These are phyloP conservation scores for Mesocricetus auratus DNA, from an alignment of 2,113 vertebrate genomes.

Conservation along the genomic window DNA sequence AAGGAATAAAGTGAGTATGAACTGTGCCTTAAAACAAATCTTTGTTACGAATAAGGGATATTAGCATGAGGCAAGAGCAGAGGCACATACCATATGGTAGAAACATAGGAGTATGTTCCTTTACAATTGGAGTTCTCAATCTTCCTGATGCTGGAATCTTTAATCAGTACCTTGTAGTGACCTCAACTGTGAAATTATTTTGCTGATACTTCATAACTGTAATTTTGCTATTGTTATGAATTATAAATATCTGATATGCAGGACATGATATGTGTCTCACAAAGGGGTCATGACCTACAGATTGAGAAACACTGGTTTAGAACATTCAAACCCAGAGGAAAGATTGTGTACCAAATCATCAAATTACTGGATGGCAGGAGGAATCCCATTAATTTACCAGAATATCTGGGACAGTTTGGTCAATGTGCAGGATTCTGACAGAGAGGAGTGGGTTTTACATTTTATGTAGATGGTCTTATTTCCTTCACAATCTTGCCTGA, in stretches of 20 bases:
- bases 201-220: neutral
- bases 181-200: neutral
- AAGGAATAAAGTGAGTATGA: neutral
- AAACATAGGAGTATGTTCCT: neutral
- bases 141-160: neutral
- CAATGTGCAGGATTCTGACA: neutral
- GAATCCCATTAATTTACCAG: neutral
- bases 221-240: neutral
- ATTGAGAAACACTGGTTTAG: neutral
- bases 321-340: neutral
- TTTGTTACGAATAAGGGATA: neutral
- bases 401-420: neutral
- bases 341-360: neutral
- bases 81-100: neutral
- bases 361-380: neutral
- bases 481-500: neutral
- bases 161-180: neutral
- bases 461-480: neutral
- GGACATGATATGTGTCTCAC: neutral
- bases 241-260: neutral
- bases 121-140: neutral
- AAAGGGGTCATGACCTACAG: neutral
- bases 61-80: neutral
- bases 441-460: neutral
- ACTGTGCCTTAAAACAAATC: neutral